A percentile compares a stretch with the other conserved stretches of the same genome.
These are phyloP conservation scores for Epicauta chinensis DNA, from an alignment of 1,140 invertebrate species.

Conservation along the genomic window DNA sequence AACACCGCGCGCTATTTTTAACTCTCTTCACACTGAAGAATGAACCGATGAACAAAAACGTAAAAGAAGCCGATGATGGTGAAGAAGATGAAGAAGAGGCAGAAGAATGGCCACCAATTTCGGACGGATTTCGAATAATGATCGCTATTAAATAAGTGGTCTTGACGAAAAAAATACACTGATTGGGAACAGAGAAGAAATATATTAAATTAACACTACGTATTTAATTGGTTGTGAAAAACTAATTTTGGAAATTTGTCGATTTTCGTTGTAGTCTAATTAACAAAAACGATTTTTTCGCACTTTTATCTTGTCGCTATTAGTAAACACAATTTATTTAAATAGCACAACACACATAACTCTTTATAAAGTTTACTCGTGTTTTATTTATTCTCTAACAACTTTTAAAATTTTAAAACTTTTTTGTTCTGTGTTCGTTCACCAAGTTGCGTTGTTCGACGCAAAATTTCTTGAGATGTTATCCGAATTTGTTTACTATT, in stretches of 20 bases:
- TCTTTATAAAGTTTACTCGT: not conserved
- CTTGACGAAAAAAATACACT: no score
- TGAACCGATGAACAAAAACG: constrained; percentile 17
- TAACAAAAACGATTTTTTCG: not conserved
- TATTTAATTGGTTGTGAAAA: no score
- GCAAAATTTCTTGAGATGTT: no score
- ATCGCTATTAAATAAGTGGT: no score
- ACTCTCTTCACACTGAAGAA: constrained; percentile 7
- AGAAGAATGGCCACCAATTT: constrained; percentile 2
- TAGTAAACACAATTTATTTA: constrained; percentile 11
- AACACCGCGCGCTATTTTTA: constrained; percentile 16
- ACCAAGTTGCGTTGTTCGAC: no score
- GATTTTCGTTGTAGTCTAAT: not conserved
- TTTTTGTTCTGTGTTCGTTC: no score
- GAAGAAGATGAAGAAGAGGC: not conserved
- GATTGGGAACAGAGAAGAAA: no score
- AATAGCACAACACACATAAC: constrained; percentile 4
- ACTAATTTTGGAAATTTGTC: constrained; percentile 1
- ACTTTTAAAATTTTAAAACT: not conserved
- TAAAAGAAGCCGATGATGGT: constrained; percentile 5
- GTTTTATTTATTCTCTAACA: not conserved
- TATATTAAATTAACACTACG: no score
- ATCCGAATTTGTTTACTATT: no score
- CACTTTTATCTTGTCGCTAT: constrained; percentile 1
- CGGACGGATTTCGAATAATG: not conserved